Conservation (phyloP, 2,888 invertebrate genomes). For the Yponomeuta plumbellus region DNA sequence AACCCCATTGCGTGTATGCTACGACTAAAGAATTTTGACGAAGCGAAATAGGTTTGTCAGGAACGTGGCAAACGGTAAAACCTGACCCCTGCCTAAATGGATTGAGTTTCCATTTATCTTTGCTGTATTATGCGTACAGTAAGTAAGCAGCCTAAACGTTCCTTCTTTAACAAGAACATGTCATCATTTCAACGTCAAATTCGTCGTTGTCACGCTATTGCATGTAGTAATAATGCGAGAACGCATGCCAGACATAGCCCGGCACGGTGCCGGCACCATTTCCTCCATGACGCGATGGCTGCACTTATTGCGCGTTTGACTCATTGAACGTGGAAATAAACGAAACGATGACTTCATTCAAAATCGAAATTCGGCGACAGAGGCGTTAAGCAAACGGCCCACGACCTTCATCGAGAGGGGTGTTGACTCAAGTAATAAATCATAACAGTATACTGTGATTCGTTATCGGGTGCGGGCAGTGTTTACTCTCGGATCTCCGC, state of each 20-base stretch:
- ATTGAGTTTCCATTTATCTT: no score
- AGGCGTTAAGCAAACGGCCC: conserved; percentile 6
- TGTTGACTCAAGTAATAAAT: conserved; percentile 17
- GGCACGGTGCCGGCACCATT: background rate
- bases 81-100: no score
- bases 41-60: no score
- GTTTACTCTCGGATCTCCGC: conserved; percentile 5
- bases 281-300: background rate
- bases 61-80: no score
- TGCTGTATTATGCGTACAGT: no score
- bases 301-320: background rate
- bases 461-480: conserved; percentile 17
- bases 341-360: background rate
- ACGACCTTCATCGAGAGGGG: background rate
- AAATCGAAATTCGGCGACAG: conserved; percentile 7
- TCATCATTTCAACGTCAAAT: background rate
- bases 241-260: background rate
- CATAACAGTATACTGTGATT: conserved; percentile 13
- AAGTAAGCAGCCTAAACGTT: no score
- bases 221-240: background rate
- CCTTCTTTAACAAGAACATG: no score
- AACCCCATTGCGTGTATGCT: no score
- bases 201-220: background rate
- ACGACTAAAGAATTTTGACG: no score
- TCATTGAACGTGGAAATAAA: background rate